These are phyloP conservation scores for Lysandra bellargus DNA, from an alignment of 2,888 invertebrate genomes.

Conservation along the genomic window DNA sequence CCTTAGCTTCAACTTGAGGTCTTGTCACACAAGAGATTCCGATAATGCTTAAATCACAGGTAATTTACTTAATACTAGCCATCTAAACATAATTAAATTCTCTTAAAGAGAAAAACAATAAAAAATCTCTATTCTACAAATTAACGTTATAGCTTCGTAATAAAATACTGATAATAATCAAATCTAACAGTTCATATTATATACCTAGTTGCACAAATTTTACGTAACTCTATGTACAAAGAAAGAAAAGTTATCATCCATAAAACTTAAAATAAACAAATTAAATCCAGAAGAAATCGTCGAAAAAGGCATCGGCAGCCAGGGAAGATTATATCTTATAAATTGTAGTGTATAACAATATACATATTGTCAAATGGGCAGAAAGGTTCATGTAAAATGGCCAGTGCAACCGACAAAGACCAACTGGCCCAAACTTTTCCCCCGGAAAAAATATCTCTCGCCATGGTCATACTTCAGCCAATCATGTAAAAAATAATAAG, in stretches of 20 bases:
- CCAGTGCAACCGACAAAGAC: not conserved
- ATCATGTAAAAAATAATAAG: not conserved
- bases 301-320: not conserved
- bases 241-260: not conserved
- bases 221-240: not conserved
- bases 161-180: constrained; percentile 21
- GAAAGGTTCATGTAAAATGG: not conserved
- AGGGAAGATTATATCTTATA: not conserved
- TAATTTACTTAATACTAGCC: constrained; percentile 69
- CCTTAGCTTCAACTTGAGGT: constrained; percentile 42
- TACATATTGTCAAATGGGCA: not conserved
- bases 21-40: constrained; percentile 74
- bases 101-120: constrained; percentile 44
- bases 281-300: not conserved
- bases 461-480: not conserved
- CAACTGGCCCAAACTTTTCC: not conserved
- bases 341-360: not conserved
- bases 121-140: constrained; percentile 24
- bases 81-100: constrained; percentile 47
- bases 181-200: constrained; percentile 14
- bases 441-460: not conserved
- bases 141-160: constrained; percentile 13
- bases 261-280: not conserved
- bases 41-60: constrained; percentile 74
- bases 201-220: not conserved